Conservation (phyloP, 2,888 invertebrate genomes). For the Hyalella azteca region DNA sequence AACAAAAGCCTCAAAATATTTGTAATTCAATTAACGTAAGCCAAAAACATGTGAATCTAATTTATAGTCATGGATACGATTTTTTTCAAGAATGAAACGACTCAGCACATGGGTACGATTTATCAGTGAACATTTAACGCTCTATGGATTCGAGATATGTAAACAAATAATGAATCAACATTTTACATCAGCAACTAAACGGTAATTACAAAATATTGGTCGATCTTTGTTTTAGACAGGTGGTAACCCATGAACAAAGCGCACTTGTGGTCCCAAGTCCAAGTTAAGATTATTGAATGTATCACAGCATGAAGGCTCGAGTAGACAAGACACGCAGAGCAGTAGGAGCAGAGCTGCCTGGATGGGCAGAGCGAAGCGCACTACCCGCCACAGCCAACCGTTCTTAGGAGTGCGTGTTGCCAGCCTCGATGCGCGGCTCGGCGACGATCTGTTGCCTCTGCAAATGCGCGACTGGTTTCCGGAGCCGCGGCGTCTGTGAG, state of each 20-base stretch:
- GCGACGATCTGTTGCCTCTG: slow-evolving; percentile 68
- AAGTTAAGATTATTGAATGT: slow-evolving; percentile 77
- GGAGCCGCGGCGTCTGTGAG: slow-evolving; percentile 64
- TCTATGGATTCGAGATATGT: no score
- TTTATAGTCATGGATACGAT: no score
- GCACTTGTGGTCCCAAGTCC: slow-evolving; percentile 78
- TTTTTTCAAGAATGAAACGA: no score
- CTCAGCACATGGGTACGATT: no score
- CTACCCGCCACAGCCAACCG: slow-evolving; percentile 75
- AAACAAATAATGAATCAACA: no score
- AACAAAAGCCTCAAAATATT: no score
- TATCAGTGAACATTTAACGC: no score
- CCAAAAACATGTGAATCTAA: no score
- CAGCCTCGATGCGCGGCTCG: slow-evolving; percentile 65
- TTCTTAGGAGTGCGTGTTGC: slow-evolving; percentile 68
- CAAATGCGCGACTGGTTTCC: slow-evolving; percentile 68
- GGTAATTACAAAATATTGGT: no score
- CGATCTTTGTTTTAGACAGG: slow-evolving; percentile 74
- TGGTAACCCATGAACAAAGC: slow-evolving; percentile 82
- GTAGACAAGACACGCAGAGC: slow-evolving; percentile 75
- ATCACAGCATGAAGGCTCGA: slow-evolving; percentile 80
- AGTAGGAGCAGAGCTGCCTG: slow-evolving; percentile 77
- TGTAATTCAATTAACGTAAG: no score
- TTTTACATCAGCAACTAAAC: no score
- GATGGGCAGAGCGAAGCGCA: slow-evolving; percentile 76